Percentiles rank a stretch among this genome's conserved stretches.
phyloP scores from a whole-genome alignment of 2,888 invertebrate genomes.

The Volucella bombylans region DNA sequence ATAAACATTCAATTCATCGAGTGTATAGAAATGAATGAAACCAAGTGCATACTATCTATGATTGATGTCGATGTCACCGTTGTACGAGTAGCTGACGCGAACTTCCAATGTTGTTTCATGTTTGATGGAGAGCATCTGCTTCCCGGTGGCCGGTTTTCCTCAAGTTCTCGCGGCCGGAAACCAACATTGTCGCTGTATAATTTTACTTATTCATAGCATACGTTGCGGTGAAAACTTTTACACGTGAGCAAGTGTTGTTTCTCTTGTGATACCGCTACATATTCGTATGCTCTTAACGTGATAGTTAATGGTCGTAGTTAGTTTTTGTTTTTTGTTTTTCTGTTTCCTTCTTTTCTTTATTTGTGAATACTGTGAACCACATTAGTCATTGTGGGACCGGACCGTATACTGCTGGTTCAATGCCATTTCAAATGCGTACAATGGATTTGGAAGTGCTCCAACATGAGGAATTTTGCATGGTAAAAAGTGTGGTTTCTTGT shows the following conservation, averaged over 20 bases:
- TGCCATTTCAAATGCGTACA: not conserved
- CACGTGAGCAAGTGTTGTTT: constrained; percentile 21
- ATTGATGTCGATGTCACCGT: constrained; percentile 25
- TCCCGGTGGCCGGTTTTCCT: constrained; percentile 32
- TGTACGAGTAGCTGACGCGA: constrained; percentile 18
- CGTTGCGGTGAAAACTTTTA: constrained; percentile 24
- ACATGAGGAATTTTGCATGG: too few relatives aligned
- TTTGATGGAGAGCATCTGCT: constrained; percentile 47
- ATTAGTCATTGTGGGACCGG: constrained; percentile 15
- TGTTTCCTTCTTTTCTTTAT: too few relatives aligned
- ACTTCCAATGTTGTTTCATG: constrained; percentile 33
- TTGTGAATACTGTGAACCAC: not conserved
- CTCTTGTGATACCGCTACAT: not conserved
- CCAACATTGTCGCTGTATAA: constrained; percentile 35
- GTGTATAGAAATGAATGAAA: constrained; percentile 57
- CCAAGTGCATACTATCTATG: constrained; percentile 29
- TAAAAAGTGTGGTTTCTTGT: too few relatives aligned
- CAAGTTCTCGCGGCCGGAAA: constrained; percentile 33
- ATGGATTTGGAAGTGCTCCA: constrained; percentile 2
- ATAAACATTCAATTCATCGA: constrained; percentile 35
- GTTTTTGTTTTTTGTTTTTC: not conserved
- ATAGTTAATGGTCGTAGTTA: constrained; percentile 22
- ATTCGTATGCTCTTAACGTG: not conserved
- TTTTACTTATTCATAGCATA: constrained; percentile 51
- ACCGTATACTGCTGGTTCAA: constrained; percentile 7